Evolutionary conservation across 2,797 vertebrate genomes (phyloP), one percentile per base, ranked within the genome.

Genomic region (Poecilia gillii): DNA sequence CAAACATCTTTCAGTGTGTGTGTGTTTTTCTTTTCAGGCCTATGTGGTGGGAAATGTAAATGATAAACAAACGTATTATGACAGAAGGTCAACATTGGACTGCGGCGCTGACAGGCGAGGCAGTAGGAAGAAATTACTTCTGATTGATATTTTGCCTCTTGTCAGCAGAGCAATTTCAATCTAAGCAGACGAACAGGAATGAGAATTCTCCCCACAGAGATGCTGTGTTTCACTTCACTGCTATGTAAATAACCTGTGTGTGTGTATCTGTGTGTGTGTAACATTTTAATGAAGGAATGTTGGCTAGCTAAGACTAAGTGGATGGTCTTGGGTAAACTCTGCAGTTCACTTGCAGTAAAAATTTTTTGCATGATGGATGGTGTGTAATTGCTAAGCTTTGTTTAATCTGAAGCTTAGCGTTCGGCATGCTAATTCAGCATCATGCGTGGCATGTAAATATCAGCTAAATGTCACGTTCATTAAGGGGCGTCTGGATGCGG

Each of bases 401-500:
- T 94, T 94, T 95, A 94, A 95, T 95, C 92, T 89, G 84, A 82
- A 91, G 85, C 84, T 93, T 94, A 93, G 87, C 74, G 87, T 90
- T 92, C 85, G 82, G 92, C 89, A 94, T 95, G 91, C 92, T 89
- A 91, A 95, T 91, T 90, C 79, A 79, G 87, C 83, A 74, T 84
- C 88, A 90, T 87, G 86, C 88, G 81, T 85, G 86, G 78, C 92
- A 94, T 94, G 93, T 92, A 95, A 96, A 96, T 96, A 96, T 93
- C 94, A 95, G 88, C 91, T 93, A 96, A 96, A 96, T 96, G 96
- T 94, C 95, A 96, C 86, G 84, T 95, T 95, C 93, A 94, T 96
- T 96, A 96, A 90, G 87, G 88, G 81, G 85, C 70, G 81, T 82
- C 90, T 93, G 89, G 85, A 84, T 93, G 89, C 62, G 74, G 80